Base-by-base conservation (phyloP, 2,888 invertebrate species). In the Dryomyza anilis region DNA sequence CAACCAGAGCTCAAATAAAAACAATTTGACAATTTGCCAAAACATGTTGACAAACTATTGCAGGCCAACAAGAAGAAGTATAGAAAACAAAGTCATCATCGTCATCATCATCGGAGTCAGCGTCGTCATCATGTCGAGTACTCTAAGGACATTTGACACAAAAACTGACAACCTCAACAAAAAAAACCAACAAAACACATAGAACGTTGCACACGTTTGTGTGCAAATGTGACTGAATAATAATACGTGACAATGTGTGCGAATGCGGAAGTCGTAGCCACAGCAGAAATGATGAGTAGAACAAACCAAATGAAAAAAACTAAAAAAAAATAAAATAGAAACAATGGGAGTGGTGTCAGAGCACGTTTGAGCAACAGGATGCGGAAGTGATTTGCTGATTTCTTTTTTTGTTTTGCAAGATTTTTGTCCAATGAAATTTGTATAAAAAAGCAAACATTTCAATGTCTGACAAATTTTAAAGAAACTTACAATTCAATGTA, bases 181-280 rank as follows among this genome's bases (percentile, higher is more conserved):
- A 50, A 50, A 50, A 3, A 3, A 39, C 48, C 21, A 48, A 50
- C 12, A 50, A 50, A 50, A 56, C 21, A 30, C 33, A 4, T 2
- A 3, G n/a, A 14, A 3, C 14, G 23, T 5, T 8, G 4, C 30
- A 19, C 30, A 27, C 29, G 52, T 25, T 27, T 7, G 36, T 19
- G 19, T 61, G 53, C 52, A 53, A 61, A 64, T 64, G 64, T 67
- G 60, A 64, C 36, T 61, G 57, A 61, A 64, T 64, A 58, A 67
- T 67, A 67, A 66, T 64, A 67, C 66, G 29, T 53, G 43, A 53
- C 8, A 12, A 25, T 56, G 30, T 59, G 48, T 33, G 29, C 46
- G 19, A 48, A 30, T 21, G 59, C 59, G 59, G 46, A 59, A 59
- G 59, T 33, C 30, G 23, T 25, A 33, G 48, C 43, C 48, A 21